A percentile compares a stretch with the other conserved stretches of the same genome.
Evolutionary conservation across 2,113 vertebrate species (phyloP).

Genomic region (Aix galericulata): DNA sequence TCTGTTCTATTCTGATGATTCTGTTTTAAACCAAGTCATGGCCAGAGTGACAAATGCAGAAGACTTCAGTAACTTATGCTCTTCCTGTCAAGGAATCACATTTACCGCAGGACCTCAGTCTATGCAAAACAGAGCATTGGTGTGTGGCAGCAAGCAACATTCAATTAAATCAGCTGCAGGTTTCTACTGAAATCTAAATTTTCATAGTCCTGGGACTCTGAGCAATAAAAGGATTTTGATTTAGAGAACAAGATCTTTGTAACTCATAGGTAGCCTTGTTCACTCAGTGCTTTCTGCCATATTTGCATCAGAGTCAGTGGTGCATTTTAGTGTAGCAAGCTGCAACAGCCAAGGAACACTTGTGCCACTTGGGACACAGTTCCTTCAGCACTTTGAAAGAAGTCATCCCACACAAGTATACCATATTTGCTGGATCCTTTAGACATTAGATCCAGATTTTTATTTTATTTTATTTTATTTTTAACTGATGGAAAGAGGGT

Average conservation of each 20-base stretch:
- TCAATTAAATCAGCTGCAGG: background rate
- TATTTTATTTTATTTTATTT: no score
- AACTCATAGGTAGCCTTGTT: background rate
- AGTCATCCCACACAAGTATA: background rate
- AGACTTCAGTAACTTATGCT: background rate
- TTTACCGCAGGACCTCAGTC: background rate
- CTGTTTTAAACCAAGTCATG: background rate
- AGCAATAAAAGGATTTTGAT: background rate
- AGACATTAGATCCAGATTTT: background rate
- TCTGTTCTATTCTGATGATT: background rate
- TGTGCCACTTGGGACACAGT: background rate
- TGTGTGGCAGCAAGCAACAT: background rate
- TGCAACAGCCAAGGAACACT: background rate
- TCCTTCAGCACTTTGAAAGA: background rate
- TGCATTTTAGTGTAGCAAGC: background rate
- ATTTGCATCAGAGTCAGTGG: background rate
- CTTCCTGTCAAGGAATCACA: background rate
- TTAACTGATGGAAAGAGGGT: background rate
- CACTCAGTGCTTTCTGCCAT: background rate
- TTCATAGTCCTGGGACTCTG: background rate
- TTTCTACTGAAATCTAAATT: background rate
- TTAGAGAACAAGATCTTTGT: background rate
- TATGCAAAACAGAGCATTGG: background rate
- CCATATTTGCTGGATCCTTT: background rate
- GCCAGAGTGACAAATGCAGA: background rate